Conservation (phyloP, 2,113 vertebrate species). For the Ciconia stormi region DNA sequence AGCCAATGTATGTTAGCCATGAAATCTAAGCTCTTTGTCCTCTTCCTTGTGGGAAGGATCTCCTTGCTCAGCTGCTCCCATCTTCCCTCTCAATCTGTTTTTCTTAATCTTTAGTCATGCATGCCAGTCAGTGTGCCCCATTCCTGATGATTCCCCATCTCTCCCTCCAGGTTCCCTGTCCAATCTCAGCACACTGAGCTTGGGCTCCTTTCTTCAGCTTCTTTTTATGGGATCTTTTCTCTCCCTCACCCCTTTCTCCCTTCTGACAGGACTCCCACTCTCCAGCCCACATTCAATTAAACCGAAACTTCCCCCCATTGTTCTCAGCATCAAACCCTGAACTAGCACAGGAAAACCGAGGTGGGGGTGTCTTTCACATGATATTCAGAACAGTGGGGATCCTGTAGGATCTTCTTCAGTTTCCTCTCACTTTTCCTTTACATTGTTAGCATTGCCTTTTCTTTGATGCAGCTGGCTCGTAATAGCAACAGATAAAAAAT, state of each 20-base stretch:
- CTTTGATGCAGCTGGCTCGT: not conserved
- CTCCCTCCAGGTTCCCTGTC: not conserved
- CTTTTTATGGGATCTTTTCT: not conserved
- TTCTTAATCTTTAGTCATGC: not conserved
- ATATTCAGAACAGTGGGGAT: not conserved
- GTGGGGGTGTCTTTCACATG: not conserved
- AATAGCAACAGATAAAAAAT: accelerated
- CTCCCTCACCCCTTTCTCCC: not conserved
- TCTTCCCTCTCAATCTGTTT: not conserved
- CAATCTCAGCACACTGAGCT: not conserved
- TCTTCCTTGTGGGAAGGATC: not conserved
- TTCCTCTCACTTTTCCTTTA: not conserved
- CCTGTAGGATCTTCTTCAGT: not conserved
- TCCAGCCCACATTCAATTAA: not conserved
- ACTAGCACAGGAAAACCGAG: not conserved
- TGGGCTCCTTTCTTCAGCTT: not conserved
- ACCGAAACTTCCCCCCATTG: not conserved
- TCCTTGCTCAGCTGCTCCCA: not conserved
- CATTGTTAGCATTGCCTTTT: not conserved
- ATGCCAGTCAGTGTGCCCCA: not conserved
- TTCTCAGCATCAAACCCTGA: not conserved
- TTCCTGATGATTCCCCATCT: not conserved
- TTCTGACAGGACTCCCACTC: not conserved
- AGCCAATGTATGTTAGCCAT: not conserved
- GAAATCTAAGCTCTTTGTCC: not conserved